phyloP scores from a whole-genome alignment of 2,888 invertebrate species.

The Troides oblongomaculatus region DNA sequence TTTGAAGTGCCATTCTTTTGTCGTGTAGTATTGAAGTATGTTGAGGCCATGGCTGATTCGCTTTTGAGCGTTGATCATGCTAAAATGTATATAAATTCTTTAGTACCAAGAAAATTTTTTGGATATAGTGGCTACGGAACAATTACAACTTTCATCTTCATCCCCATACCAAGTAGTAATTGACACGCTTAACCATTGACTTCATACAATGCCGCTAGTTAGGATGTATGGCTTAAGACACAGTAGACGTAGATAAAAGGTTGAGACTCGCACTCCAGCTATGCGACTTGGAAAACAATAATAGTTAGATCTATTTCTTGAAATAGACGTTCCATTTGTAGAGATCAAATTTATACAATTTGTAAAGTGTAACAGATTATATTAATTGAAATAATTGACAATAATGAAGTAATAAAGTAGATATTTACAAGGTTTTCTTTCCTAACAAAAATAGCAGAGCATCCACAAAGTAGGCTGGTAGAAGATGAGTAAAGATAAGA shows the following conservation, averaged over 20 bases:
- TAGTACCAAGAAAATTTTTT: neutral
- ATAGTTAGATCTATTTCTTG: neutral
- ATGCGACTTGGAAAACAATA: no score
- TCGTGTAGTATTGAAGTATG: conserved; percentile 89
- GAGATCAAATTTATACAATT: neutral
- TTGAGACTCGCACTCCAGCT: no score
- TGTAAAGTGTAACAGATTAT: neutral
- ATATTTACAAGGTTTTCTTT: conserved; percentile 88
- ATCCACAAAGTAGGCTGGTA: conserved; percentile 90
- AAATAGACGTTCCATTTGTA: neutral
- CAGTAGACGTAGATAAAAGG: no score
- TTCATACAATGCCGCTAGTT: no score
- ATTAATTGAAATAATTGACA: neutral
- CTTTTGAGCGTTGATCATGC: conserved; percentile 83
- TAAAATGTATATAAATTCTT: conserved; percentile 43
- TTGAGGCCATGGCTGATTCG: conserved; percentile 82
- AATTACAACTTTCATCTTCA: neutral
- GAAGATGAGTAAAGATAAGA: conserved; percentile 84
- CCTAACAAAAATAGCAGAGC: conserved; percentile 82
- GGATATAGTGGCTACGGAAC: neutral
- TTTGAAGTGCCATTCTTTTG: conserved; percentile 88
- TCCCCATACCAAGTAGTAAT: no score
- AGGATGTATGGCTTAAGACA: no score
- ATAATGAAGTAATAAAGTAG: neutral
- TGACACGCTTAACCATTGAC: no score